These are phyloP conservation scores for Scaptomyza montana DNA, from an alignment of 1,140 invertebrate species.

Conservation along the genomic window DNA sequence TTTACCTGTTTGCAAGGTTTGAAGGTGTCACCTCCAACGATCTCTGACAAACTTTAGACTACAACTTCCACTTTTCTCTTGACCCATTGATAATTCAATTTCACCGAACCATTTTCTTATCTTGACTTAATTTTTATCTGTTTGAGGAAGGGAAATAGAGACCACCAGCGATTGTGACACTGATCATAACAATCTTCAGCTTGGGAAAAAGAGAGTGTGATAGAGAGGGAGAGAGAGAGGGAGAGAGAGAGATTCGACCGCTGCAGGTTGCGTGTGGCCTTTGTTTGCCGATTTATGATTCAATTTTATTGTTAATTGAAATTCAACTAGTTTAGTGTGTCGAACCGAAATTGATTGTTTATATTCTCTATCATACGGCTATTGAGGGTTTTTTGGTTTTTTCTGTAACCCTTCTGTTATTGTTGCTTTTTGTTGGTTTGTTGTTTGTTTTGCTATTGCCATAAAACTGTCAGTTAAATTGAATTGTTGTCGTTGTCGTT, in stretches of 20 bases:
- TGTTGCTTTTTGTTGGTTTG: constrained; percentile 39
- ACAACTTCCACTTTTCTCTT: constrained; percentile 57
- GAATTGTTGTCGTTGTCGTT: constrained; percentile 16
- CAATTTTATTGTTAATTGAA: constrained; percentile 83
- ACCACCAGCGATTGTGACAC: constrained; percentile 66
- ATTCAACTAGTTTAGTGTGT: constrained; percentile 81
- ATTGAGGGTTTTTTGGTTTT: constrained; percentile 3
- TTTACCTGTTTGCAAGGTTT: constrained; percentile 25
- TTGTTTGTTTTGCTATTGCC: constrained; percentile 37
- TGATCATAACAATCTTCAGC: constrained; percentile 77
- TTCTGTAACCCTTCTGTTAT: constrained; percentile 25
- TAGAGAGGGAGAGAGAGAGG: too few relatives aligned
- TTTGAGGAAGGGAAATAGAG: constrained; percentile 13
- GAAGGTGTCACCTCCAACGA: constrained; percentile 68
- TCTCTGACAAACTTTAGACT: constrained; percentile 22
- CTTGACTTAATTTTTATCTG: constrained; percentile 71
- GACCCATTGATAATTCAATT: constrained; percentile 77
- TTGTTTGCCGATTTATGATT: constrained; percentile 72
- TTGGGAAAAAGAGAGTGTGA: too few relatives aligned
- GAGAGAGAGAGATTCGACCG: constrained; percentile 8
- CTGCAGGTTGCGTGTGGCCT: constrained; percentile 73
- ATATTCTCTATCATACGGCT: constrained; percentile 5
- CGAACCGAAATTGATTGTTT: constrained; percentile 17
- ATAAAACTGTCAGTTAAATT: constrained; percentile 72
- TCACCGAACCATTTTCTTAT: constrained; percentile 57